Base-by-base conservation (phyloP, 2,113 vertebrate genomes). In the Crotalus viridis region DNA sequence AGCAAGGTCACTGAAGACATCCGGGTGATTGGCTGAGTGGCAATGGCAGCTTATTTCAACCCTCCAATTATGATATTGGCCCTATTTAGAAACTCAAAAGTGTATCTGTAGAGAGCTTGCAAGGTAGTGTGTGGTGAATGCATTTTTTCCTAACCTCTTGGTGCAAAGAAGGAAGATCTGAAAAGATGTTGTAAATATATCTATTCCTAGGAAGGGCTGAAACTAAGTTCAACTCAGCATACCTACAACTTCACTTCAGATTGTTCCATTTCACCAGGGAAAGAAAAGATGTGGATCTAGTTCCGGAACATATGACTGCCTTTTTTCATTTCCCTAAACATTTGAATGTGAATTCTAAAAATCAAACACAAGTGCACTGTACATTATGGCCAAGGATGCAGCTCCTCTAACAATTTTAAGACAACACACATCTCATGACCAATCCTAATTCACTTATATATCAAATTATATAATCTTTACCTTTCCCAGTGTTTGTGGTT, bases 401-500 rank as follows among this genome's bases (percentile, higher is more conserved):
- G 15, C 22, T 61, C 10, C 10, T 15, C 22, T 13, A 57, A 91
- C 21, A 43, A 43, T 43, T 54, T n/a, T 52, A 59, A 87, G 3
- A 5, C 61, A 22, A 26, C 5, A n/a, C 46, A 39, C 43, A 33
- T 69, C 56, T 61, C 85, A 48, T 19, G n/a, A 92, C 39, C 64
- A n/a, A 87, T n/a, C 33, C 33, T 56, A 55, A 89, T 54, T n/a
- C 13, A 12, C 2, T 46, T 85, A 94, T 0, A 92, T 15, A 43
- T n/a, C 10, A 21, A 3, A 24, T 90, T 95, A 55, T 85, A 93
- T 90, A 96, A 54, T 87, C 94, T 97, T 97, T 97, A 99, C 99
- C 98, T 99, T 98, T 99, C 99, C 99, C 99, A 99, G 94, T 99
- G 99, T 98, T 99, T 99, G 97, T 99, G 99, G 97, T 99, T 99